Evolutionary conservation across 2,797 vertebrate genomes (phyloP), one percentile per base, ranked within the genome.

Genomic region (Sebastes minor): DNA sequence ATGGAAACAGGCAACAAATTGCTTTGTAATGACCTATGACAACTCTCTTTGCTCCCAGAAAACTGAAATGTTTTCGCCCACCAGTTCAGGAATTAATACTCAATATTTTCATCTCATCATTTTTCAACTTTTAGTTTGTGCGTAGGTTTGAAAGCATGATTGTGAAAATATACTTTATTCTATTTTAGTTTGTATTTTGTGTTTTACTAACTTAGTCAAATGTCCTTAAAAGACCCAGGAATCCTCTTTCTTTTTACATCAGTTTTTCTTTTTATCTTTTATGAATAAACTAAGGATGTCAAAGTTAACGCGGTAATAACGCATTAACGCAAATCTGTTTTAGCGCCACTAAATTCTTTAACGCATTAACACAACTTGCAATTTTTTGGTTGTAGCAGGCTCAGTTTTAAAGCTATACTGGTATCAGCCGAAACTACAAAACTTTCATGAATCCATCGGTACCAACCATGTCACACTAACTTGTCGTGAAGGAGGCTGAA

Each of bases 1-100:
- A 49, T 73, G 71, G 77, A 88, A 89, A 88, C 84, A 75, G 76
- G 88, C 71, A 86, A 91, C 88, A 91, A 92, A 92, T 89, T 89
- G 90, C 84, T 85, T 80, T 63, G 80, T 88, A 80, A 90, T 80
- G 87, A 86, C 81, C 86, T 82, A 35, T 63, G 76, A 87, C 77
- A 80, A 80, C 86, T 86, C 76, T 79, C 76, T 79, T 87, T 84
- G 61, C 81, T 70, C 74, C 57, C 28, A 49, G 52, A 80, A 61
- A 73, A 81, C 79, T 79, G 69, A 82, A 61, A 84, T 57, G 20
- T 33, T 33, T 32, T 30, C 38, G 56, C 27, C 27, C 13, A 28
- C 23, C 53, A 72, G 42, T 42, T 74, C 4, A 35, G 42, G 35
- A 53, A 63, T 60, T 32, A 67, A 67, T 65, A n/a, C 20, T 57